Evolutionary conservation across 1,140 invertebrate genomes (phyloP), one percentile per base, ranked within the genome.

Genomic region (Phthorimaea operculella): DNA sequence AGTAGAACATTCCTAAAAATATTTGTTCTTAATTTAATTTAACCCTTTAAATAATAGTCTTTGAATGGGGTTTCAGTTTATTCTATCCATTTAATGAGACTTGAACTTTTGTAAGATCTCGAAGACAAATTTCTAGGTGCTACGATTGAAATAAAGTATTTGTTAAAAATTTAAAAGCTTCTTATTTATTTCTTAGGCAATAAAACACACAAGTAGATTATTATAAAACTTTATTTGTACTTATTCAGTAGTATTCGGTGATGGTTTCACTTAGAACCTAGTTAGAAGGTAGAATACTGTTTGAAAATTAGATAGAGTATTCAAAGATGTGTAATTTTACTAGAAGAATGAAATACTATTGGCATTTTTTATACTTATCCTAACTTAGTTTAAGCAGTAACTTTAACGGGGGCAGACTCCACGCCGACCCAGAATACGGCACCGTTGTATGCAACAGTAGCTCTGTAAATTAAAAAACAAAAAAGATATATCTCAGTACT

Each of bases 361-460:
- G 21, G 21, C 21, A 28, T 28, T 28, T 28, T 28, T 28, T 28
- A 28, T 28, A 28, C 21, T 42, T 42, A 42, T 42, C 14, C 39
- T 47, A 47, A 47, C 11, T 47, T 47, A 47, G 51, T 48, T 74
- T 79, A 83, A 33, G 60, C 66, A 16, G 61, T 58, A 3, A 85
- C 74, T 73, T 76, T 81, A 48, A 85, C 66, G 0, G 76, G 72
- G 5, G 76, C 72, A 1, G 83, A 86, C 65, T 82, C 73, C 5
- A 80, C 70, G 28, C 80, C 85, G 0, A 86, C 79, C 85, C 85
- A 87, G 65, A 87, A 87, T 0, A 77, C 76, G 2, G 78, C 80
- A 0, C 82, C 80, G 55, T 83, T 85, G 42, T 68, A 57, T 17
- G 76, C 83, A 62, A 87, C 78, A 33, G 85, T 87, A 12, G 80